A percentile compares a stretch with the other conserved stretches of the same genome.
Evolutionary conservation across 2,888 invertebrate species (phyloP).

Genomic region (Geotrupes spiniger): DNA sequence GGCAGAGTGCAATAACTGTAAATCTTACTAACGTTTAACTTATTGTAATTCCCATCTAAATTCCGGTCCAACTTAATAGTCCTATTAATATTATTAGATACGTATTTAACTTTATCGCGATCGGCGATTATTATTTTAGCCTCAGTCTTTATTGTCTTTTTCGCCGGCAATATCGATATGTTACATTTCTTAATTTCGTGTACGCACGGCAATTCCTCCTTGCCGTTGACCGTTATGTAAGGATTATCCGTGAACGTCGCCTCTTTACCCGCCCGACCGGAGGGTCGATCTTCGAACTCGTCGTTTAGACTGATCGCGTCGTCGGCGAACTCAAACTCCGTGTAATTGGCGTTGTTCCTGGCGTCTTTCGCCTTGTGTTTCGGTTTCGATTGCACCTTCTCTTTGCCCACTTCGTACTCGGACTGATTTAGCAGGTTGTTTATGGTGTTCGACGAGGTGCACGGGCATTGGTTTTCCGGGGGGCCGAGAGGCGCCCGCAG

Average conservation of each 20-base stretch:
- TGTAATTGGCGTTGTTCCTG: slow-evolving; percentile 35
- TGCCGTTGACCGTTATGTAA: slow-evolving; percentile 62
- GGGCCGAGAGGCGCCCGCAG: slow-evolving; percentile 47
- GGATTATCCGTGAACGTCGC: slow-evolving; percentile 50
- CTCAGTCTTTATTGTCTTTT: slow-evolving; percentile 29
- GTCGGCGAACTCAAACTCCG: slow-evolving; percentile 49
- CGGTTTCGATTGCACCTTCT: slow-evolving; percentile 34
- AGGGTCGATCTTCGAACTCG: slow-evolving; percentile 41
- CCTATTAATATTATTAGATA: slow-evolving; percentile 24
- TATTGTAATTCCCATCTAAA: slow-evolving; percentile 47
- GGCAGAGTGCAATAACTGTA: slow-evolving; percentile 58
- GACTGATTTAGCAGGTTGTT: slow-evolving; percentile 41
- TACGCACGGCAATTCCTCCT: slow-evolving; percentile 66
- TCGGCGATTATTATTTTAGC: slow-evolving; percentile 23
- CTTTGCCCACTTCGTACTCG: slow-evolving; percentile 55
- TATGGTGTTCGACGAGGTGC: slow-evolving; percentile 37
- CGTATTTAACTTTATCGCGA: slow-evolving; percentile 25
- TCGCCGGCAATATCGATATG: slow-evolving; percentile 27
- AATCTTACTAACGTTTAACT: slow-evolving; percentile 41
- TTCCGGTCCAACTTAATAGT: slow-evolving; percentile 21
- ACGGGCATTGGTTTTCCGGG: slow-evolving; percentile 41
- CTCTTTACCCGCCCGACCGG: slow-evolving; percentile 42
- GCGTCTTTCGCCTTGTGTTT: slow-evolving; percentile 35
- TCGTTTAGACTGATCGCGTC: slow-evolving; percentile 49
- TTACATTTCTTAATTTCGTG: slow-evolving; percentile 47